These are phyloP conservation scores for Ommatoiulus sabulosus DNA, from an alignment of 2,888 invertebrate species.

Conservation along the genomic window DNA sequence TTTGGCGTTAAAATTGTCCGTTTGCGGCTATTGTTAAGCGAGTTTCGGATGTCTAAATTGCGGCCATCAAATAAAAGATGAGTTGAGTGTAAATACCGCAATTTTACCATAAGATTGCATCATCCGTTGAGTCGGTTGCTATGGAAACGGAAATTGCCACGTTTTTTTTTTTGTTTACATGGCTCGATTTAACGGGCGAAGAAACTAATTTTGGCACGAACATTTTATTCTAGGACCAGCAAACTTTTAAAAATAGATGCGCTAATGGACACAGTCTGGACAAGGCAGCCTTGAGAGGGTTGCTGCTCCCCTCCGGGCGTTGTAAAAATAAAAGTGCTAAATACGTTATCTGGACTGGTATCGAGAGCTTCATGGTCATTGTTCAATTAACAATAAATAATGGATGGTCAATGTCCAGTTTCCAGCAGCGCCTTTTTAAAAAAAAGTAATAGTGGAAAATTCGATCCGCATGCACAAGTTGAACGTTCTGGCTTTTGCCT, in stretches of 20 bases:
- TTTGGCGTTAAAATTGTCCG: no score
- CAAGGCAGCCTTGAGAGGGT: not conserved
- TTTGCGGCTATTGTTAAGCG: no score
- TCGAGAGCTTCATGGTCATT: not conserved
- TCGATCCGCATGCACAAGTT: not conserved
- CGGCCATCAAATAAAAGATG: no score
- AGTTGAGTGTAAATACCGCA: no score
- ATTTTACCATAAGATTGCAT: no score
- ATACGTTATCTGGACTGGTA: not conserved
- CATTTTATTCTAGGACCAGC: not conserved
- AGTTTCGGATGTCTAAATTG: no score
- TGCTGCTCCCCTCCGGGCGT: not conserved
- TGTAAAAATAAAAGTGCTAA: not conserved
- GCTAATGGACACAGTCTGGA: not conserved
- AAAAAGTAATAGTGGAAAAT: not conserved
- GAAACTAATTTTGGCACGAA: not conserved
- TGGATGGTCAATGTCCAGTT: not conserved
- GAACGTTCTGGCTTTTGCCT: not conserved
- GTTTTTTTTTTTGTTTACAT: no score
- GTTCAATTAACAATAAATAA: slow-evolving; percentile 2
- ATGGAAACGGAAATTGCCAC: no score
- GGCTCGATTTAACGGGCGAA: not conserved
- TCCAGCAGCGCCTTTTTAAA: not conserved
- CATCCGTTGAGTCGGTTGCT: no score
- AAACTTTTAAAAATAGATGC: not conserved